Conservation (phyloP, 2,888 invertebrate genomes). For the Stenchaetothrips biformis region DNA sequence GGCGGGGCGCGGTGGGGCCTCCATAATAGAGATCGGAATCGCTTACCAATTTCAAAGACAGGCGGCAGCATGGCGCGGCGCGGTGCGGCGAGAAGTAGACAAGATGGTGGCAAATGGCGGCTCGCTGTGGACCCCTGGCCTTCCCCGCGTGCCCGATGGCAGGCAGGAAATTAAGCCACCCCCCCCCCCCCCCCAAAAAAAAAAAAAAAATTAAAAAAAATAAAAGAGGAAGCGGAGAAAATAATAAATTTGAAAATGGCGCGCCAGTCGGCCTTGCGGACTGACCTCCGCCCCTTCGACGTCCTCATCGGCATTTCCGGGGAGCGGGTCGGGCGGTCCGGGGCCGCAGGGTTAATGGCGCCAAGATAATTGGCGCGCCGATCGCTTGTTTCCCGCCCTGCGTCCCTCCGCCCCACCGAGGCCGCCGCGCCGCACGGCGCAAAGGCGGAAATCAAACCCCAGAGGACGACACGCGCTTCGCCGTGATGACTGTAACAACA, state of each 20-base stretch:
- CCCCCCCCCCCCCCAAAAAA: no score
- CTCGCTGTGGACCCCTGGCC: neutral
- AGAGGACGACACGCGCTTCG: no score
- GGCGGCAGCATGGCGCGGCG: neutral
- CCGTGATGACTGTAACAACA: no score
- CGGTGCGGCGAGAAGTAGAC: neutral
- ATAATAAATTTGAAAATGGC: no score
- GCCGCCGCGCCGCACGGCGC: no score
- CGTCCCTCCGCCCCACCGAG: no score
- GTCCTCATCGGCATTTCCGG: neutral
- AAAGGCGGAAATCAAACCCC: no score
- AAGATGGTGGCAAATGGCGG: neutral
- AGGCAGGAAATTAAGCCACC: neutral
- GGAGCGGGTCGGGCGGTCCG: neutral
- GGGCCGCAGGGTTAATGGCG: neutral
- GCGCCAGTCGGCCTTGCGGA: neutral
- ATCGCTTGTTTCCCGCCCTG: slow-evolving; percentile 10
- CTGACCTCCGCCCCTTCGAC: neutral
- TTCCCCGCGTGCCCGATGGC: neutral
- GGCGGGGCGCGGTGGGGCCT: neutral
- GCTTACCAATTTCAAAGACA: neutral
- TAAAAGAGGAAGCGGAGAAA: neutral
- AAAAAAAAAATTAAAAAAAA: no score
- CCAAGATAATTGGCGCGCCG: neutral
- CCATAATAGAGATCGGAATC: slow-evolving; percentile 13